Base-by-base conservation (phyloP, 2,797 vertebrate species). In the Pangasius larnaudii region DNA sequence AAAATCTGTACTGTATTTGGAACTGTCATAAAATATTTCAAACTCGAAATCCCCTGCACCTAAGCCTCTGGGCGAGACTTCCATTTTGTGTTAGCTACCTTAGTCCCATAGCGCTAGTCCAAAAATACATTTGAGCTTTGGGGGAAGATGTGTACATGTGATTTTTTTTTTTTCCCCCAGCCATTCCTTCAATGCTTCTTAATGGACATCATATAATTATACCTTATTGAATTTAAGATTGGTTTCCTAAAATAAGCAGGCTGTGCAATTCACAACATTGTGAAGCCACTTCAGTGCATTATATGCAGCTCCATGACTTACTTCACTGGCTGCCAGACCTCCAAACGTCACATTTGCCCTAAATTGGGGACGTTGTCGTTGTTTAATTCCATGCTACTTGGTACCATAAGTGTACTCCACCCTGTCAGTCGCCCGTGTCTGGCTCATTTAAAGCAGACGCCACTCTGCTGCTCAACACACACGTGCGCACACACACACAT, bases 381-480 rank as follows among this genome's bases (percentile, higher is more conserved):
- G 87, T 80, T 81, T 84, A 58, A 74, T 72, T 86, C 85, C n/a
- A 53, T 80, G 84, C 59, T 89, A 19, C 58, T 86, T 84, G 49
- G 69, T 81, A 51, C 86, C 53, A 53, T 85, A 58, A 87, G 53
- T 36, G 79, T 71, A 72, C 59, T 69, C 81, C 87, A 78, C 89
- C 80, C 85, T 61, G 49, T 84, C 77, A 72, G 69, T 90, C 67
- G 59, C 65, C 80, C 33, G 22, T 87, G 87, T 90, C 89, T 91
- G 88, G 84, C 85, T 80, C 82, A 69, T 87, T 85, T 86, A 89
- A 75, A 85, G 85, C 80, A 86, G 88, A 90, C 82, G 83, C 89
- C 90, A 90, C 88, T 86, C 61, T 84, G 78, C 63, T 83, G 18
- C 71, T 61, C 75, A 84, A 74, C 42, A 63, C 36, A 36, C 1